Conservation (phyloP, 2,797 vertebrate species). For the Sebastes flavidus region DNA sequence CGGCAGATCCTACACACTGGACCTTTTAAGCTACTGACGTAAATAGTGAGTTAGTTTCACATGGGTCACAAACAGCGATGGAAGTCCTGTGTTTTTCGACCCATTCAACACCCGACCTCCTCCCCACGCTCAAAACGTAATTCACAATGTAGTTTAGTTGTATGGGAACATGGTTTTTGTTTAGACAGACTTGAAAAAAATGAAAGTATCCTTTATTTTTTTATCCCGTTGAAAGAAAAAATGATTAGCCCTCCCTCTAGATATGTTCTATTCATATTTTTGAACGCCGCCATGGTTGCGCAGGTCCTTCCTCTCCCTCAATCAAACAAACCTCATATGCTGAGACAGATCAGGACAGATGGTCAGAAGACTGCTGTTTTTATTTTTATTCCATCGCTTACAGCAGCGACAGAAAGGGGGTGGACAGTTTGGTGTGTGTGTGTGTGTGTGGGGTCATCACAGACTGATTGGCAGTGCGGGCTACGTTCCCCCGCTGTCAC, state of each 20-base stretch:
- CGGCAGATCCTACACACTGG: no score
- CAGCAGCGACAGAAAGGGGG: conserved; percentile 52
- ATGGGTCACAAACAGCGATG: no score
- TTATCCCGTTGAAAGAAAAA: neutral
- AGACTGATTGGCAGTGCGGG: conserved; percentile 57
- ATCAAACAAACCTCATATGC: conserved; percentile 61
- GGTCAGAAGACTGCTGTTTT: conserved; percentile 63
- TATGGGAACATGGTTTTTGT: no score
- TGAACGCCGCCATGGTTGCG: neutral
- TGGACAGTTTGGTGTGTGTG: conserved; percentile 24
- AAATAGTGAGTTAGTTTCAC: no score
- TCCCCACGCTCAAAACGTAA: no score
- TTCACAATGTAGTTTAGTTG: no score
- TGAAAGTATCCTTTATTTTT: neutral
- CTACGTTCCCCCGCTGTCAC: conserved; percentile 21
- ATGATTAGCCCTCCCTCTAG: conserved; percentile 2
- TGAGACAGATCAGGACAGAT: conserved; percentile 62
- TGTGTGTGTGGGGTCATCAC: conserved; percentile 8
- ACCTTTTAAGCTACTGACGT: no score
- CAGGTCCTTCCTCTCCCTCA: conserved; percentile 28
- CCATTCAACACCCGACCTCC: no score
- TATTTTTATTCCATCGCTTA: conserved; percentile 55
- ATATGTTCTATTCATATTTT: conserved; percentile 23
- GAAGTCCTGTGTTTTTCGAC: no score
- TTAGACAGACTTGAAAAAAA: neutral